These are phyloP conservation scores for Cynaeus angustus DNA, from an alignment of 2,888 invertebrate genomes.

Conservation along the genomic window DNA sequence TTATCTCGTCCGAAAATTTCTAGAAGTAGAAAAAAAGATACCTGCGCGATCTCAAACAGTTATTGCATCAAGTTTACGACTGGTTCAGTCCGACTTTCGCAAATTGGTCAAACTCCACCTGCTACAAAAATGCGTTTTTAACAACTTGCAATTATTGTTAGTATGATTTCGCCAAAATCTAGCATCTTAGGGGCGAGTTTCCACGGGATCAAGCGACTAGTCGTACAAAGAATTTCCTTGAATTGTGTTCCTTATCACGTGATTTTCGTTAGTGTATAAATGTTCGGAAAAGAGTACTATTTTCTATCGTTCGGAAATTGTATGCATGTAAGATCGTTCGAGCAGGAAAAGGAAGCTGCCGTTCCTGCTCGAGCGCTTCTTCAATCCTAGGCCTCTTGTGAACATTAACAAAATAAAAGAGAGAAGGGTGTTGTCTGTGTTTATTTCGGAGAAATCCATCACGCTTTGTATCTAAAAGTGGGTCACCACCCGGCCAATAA, in stretches of 20 bases:
- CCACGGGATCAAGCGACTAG: conserved; percentile 34
- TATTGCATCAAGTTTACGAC: conserved; percentile 1
- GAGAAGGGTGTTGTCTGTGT: conserved; percentile 25
- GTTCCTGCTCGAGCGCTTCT: not conserved
- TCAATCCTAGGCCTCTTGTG: conserved; percentile 21
- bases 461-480: conserved; percentile 53
- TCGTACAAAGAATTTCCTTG: conserved; percentile 19
- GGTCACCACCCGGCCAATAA: conserved; percentile 62
- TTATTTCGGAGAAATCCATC: conserved; percentile 45
- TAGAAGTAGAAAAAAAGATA: too few relatives aligned
- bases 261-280: too few relatives aligned
- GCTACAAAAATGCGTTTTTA: conserved; percentile 9
- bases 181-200: conserved; percentile 29
- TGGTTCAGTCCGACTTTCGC: not conserved
- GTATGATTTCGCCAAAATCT: conserved; percentile 34
- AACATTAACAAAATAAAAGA: conserved; percentile 23
- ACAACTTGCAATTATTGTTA: conserved; percentile 4
- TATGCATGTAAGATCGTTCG: not conserved
- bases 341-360: not conserved
- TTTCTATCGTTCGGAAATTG: conserved; percentile 33
- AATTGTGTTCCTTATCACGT: conserved; percentile 14
- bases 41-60: too few relatives aligned
- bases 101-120: not conserved
- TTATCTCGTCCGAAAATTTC: too few relatives aligned
- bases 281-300: conserved; percentile 27